Base-by-base conservation (phyloP, 2,113 vertebrate species). In the Phylloscopus trochilus region DNA sequence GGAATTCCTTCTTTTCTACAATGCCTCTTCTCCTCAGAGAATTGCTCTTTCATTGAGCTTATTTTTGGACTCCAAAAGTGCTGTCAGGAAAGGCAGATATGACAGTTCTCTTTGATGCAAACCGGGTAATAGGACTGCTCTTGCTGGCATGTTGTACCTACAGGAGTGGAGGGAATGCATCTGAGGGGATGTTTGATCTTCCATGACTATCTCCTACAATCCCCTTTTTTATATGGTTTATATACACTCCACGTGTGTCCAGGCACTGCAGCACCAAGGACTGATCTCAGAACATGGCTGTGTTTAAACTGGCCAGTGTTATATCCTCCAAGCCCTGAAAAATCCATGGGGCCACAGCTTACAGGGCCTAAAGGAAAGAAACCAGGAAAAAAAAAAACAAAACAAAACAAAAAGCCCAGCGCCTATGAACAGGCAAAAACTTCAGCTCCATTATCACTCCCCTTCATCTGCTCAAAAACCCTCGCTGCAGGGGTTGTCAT, bases 401-500 rank as follows among this genome's bases (percentile, higher is more conserved):
- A 39, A 39, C 69, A 87, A 92, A 91, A 92, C 60, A 91, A 66
- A 89, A 89, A 93, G n/a, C 89, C 66, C 59, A 53, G 92, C 0
- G n/a, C 93, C 89, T 80, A 73, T 10, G 87, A 95, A 88, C 4
- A 20, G 77, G 74, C 74, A 96, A 95, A 94, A 97, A 94, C 96
- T 97, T 98, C 96, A 92, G 89, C 83, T 93, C 95, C 87, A 91
- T 97, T 96, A 97, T 97, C 96, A 95, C 95, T 97, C 93, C 95
- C 96, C 95, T 96, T 97, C 96, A 96, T 98, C 97, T 87, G 96
- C 96, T 96, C 94, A 93, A 74, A 96, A 96, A 95, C 89, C 9
- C 84, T 96, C 90, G 3, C 97, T 96, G 93, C 89, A 85, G 85
- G 93, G 92, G 98, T 98, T 98, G 97, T 98, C 97, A 98, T 98